Conservation (phyloP, 2,888 invertebrate genomes). For the Allolobophora icterica region DNA sequence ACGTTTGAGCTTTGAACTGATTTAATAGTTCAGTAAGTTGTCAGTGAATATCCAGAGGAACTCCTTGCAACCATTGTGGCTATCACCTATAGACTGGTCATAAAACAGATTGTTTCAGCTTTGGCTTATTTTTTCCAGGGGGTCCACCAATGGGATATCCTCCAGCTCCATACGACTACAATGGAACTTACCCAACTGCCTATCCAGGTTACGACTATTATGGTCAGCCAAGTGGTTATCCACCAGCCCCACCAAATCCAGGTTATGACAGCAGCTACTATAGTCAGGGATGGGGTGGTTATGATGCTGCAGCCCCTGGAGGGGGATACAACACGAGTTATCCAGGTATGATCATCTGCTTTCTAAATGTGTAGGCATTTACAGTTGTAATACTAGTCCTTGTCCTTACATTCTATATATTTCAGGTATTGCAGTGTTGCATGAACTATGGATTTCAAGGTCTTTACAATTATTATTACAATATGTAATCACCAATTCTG, state of each 20-base stretch:
- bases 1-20: background rate
- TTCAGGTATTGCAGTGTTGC: background rate
- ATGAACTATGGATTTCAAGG: background rate
- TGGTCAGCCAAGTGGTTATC: conserved; percentile 42
- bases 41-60: background rate
- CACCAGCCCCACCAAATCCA: conserved; percentile 46
- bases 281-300: conserved; percentile 30
- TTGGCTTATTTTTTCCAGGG: background rate
- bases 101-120: background rate
- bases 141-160: background rate
- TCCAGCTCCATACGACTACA: conserved; percentile 12
- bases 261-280: conserved; percentile 58
- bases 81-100: background rate
- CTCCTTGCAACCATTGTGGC: background rate
- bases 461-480: background rate
- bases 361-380: background rate
- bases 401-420: no score
- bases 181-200: background rate
- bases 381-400: background rate
- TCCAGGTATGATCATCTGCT: conserved; percentile 5
- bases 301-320: conserved; percentile 24
- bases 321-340: background rate
- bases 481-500: background rate
- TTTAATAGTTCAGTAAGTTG: background rate
- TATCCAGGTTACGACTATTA: conserved; percentile 64